Evolutionary conservation across 1,140 invertebrate genomes (phyloP), one percentile per base, ranked within the genome.

Genomic region (Rhagoletis zephyria): DNA sequence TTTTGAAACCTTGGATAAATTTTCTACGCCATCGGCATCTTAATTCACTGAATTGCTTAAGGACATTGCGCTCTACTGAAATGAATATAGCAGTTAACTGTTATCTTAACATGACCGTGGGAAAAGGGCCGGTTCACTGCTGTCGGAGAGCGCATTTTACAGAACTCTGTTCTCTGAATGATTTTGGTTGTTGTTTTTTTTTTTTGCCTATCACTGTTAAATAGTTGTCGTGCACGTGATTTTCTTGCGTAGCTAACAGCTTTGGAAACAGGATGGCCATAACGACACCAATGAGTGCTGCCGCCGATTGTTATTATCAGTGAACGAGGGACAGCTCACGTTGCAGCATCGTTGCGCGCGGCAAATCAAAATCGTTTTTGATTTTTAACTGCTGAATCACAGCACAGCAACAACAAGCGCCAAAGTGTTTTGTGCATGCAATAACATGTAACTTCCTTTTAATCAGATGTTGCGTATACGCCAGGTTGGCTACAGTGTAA

Each of bases 231-330:
- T 10, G 12, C 67, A 16, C 10, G 42, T 42, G 40, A 12, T 6
- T 45, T 14, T 74, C 40, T 2, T 40, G 40, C 16, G 16, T 5
- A 3, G 12, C 42, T 48, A 48, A 74, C 67, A 74, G 67, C 14
- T 45, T 74, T 48, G 42, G 5, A 45, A 14, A n/a, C 10, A 16
- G 42, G 45, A 74, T 74, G n/a, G 10, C 61, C 45, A 74, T 48
- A 42, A 12, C 10, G 74, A 14, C 48, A 19, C 51, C 48, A 56
- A 16, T n/a, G n/a, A 45, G 19, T 56, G 51, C 74, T 59, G 48
- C 16, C 10, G 74, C 48, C 48, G 74, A 56, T 56, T 81, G 42
- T n/a, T 81, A 81, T 56, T 81, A 81, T 81, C 74, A 81, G 74
- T 81, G 12, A 81, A 81, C 74, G 48, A 81, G 14, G n/a, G 56